These are phyloP conservation scores for Heliconius charithonia DNA, from an alignment of 2,888 invertebrate species.

Conservation along the genomic window DNA sequence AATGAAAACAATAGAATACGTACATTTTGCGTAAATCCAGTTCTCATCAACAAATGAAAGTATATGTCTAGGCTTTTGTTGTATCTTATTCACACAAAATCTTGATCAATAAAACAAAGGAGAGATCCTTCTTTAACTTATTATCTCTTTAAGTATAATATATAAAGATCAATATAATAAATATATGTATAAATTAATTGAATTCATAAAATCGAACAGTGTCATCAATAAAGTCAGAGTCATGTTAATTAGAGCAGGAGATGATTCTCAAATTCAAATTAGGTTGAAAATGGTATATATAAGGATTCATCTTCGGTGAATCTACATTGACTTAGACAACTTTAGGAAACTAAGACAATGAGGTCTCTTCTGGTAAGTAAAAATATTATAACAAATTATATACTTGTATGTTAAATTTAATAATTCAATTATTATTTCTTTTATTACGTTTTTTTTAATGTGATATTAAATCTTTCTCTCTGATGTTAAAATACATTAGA, in stretches of 20 bases:
- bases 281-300: slow-evolving; percentile 50
- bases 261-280: slow-evolving; percentile 43
- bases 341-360: slow-evolving; percentile 43
- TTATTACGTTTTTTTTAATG: too few species aligned
- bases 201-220: slow-evolving; percentile 16
- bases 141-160: neutral
- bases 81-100: neutral
- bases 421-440: too few species aligned
- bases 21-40: neutral
- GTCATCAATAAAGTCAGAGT: slow-evolving; percentile 22
- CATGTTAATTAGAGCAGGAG: slow-evolving; percentile 40
- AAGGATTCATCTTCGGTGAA: slow-evolving; percentile 44
- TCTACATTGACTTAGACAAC: slow-evolving; percentile 44
- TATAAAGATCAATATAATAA: neutral
- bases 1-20: neutral
- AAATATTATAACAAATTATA: slow-evolving; percentile 14
- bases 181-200: slow-evolving; percentile 1
- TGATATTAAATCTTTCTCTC: too few species aligned
- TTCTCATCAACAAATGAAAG: neutral
- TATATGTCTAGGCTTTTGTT: neutral
- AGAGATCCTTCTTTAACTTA: neutral
- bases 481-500: neutral
- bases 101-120: neutral
- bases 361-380: slow-evolving; percentile 48
- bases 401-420: too few species aligned